Conservation (phyloP, 2,113 vertebrate species). For the Butastur rufipennis region DNA sequence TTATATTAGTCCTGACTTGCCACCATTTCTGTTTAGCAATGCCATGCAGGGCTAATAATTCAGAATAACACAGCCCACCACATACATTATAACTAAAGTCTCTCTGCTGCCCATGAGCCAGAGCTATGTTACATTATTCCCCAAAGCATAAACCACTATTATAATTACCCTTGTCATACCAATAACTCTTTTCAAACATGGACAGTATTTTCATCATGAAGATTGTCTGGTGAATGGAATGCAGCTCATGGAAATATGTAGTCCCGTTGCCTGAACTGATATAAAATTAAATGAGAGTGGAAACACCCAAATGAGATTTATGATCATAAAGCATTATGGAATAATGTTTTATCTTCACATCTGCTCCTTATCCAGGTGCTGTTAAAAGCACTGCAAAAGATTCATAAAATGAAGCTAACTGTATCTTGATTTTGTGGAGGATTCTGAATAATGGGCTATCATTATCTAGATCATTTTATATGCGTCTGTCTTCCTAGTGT, state of each 20-base stretch:
- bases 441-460: constrained; percentile 5
- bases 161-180: not conserved
- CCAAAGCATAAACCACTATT: not conserved
- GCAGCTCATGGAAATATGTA: not conserved
- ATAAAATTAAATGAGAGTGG: constrained; percentile 30
- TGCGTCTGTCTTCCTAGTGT: not conserved
- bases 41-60: not conserved
- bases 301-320: constrained; percentile 35
- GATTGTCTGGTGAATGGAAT: not conserved
- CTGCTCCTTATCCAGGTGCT: constrained; percentile 1
- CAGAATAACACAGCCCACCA: constrained; percentile 1
- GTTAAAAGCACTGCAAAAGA: constrained; percentile 18
- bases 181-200: not conserved
- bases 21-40: constrained; percentile 12
- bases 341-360: constrained; percentile 29
- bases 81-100: not conserved
- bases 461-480: not conserved
- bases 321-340: constrained; percentile 4
- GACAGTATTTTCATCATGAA: not conserved
- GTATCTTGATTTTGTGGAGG: not conserved
- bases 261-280: not conserved
- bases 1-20: constrained; percentile 23
- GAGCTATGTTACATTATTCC: not conserved
- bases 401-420: constrained; percentile 6
- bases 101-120: not conserved